These are phyloP conservation scores for Choloepus didactylus DNA, from an alignment of 2,797 vertebrate genomes.

Conservation along the genomic window DNA sequence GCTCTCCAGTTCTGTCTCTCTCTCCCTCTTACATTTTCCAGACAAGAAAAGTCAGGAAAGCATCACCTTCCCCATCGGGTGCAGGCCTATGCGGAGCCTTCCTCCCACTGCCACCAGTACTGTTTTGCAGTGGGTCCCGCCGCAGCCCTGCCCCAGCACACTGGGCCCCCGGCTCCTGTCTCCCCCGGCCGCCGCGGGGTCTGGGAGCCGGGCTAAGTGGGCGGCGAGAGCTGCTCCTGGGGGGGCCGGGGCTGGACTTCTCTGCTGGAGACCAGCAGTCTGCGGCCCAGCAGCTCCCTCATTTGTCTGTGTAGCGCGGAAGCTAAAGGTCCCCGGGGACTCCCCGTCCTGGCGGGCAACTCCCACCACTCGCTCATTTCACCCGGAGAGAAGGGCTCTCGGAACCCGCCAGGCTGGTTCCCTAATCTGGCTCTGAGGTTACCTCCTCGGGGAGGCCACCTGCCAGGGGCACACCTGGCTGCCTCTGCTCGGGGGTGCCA, in stretches of 20 bases:
- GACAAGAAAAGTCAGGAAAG: not conserved
- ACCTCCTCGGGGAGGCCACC: not conserved
- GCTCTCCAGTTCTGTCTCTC: not conserved
- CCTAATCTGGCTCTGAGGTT: not conserved
- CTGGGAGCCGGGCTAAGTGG: not conserved
- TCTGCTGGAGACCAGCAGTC: not conserved
- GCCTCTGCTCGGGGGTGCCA: not conserved
- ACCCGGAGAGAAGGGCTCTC: not conserved
- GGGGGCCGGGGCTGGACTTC: too few species aligned
- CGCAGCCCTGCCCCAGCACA: not conserved
- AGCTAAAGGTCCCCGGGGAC: not conserved
- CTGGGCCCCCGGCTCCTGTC: rapidly evolving
- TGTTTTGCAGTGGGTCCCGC: too few species aligned
- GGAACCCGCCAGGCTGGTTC: not conserved
- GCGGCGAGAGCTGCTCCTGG: not conserved
- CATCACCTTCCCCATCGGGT: not conserved
- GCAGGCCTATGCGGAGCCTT: not conserved
- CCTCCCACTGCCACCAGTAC: not conserved
- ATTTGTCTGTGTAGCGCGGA: not conserved
- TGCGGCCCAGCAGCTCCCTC: not conserved
- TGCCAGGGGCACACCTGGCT: not conserved
- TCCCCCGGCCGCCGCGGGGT: rapidly evolving
- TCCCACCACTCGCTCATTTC: not conserved
- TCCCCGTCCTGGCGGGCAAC: not conserved
- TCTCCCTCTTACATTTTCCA: not conserved